Percentiles rank a stretch among this genome's conserved stretches.
Evolutionary conservation across 92 coral and sea anemone genomes (phyloP).

Genomic region (Parazoanthus swiftii): DNA sequence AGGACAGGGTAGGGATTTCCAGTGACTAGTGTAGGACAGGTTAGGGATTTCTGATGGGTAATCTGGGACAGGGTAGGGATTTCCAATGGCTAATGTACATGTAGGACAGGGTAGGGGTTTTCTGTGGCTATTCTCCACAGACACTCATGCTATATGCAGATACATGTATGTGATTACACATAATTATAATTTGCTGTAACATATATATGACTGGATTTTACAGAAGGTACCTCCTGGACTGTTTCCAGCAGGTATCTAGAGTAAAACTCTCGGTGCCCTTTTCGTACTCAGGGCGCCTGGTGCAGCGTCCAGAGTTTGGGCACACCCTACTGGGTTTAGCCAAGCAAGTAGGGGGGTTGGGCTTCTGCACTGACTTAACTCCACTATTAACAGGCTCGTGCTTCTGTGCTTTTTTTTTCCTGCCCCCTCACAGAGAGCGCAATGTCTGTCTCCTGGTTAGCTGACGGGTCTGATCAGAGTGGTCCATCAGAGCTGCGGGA

Average conservation of each 20-base stretch:
- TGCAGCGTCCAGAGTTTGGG: slow-evolving; percentile 10
- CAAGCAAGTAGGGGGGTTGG: slow-evolving; percentile 13
- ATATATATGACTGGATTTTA: slow-evolving; percentile 4
- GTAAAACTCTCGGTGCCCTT: slow-evolving; percentile 17
- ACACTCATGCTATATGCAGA: slow-evolving; percentile 9
- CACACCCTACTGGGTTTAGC: slow-evolving; percentile 5
- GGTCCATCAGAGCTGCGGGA: slow-evolving; percentile 4
- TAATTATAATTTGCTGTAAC: not conserved
- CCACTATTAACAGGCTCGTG: slow-evolving; percentile 9
- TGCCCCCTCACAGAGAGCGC: not conserved
- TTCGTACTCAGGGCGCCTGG: not conserved
- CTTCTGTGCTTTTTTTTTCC: slow-evolving; percentile 7
- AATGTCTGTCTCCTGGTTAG: slow-evolving; percentile 8
- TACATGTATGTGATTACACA: slow-evolving; percentile 12
- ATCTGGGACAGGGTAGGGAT: slow-evolving; percentile 18
- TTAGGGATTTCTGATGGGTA: slow-evolving; percentile 16
- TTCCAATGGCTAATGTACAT: slow-evolving; percentile 15
- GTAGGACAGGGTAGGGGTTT: slow-evolving; percentile 18
- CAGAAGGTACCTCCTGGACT: not conserved
- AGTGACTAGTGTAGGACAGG: slow-evolving; percentile 17
- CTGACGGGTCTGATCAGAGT: not conserved
- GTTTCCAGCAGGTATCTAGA: not conserved
- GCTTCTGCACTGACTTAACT: slow-evolving; percentile 9
- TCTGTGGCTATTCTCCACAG: slow-evolving; percentile 15
- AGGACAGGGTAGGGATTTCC: slow-evolving; percentile 15